Percentiles rank a stretch among this genome's conserved stretches.
phyloP scores from a whole-genome alignment of 2,797 vertebrate genomes.

The Pseudochirops cupreus region DNA sequence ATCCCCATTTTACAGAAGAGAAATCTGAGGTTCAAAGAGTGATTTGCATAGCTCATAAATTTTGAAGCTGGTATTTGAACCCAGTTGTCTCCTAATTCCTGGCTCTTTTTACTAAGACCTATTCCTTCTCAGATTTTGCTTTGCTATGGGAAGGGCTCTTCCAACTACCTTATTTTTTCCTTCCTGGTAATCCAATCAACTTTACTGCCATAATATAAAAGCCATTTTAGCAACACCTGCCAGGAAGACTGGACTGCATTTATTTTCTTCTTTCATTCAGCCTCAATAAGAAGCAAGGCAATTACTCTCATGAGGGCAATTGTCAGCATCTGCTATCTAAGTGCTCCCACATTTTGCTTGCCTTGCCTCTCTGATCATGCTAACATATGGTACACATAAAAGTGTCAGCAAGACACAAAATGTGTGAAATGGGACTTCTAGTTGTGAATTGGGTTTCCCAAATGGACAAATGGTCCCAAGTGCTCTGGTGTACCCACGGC shows the following conservation, averaged over 20 bases:
- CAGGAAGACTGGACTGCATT: not conserved
- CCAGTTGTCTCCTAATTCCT: not conserved
- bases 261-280: not conserved
- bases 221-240: not conserved
- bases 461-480: not conserved
- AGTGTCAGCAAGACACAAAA: not conserved
- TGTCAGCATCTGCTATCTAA: not conserved
- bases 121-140: not conserved
- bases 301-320: not conserved
- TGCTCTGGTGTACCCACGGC: not conserved
- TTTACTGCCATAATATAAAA: not conserved
- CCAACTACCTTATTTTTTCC: not conserved
- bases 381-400: constrained; percentile 1
- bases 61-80: not conserved
- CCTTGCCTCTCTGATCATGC: not conserved
- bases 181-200: not conserved
- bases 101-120: not conserved
- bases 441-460: not conserved
- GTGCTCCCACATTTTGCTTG: not conserved
- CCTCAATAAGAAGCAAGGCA: not conserved
- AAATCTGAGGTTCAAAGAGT: not conserved
- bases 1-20: not conserved
- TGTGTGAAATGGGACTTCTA: not conserved
- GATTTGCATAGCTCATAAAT: not conserved
- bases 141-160: not conserved